Evolutionary conservation across 2,888 invertebrate genomes (phyloP).

Genomic region (Ophion ventricosus): DNA sequence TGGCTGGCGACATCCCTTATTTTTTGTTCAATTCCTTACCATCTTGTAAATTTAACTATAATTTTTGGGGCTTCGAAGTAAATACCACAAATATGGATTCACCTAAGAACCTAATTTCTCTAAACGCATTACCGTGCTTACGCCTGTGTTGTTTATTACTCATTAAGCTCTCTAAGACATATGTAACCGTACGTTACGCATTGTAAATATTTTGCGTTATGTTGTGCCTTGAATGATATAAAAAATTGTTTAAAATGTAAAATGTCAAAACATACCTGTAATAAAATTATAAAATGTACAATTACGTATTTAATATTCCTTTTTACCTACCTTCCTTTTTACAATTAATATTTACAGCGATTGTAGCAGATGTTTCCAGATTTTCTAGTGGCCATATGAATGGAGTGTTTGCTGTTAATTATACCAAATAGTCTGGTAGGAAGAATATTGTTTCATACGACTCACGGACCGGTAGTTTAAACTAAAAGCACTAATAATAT

Average conservation of each 20-base stretch:
- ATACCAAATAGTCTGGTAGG: neutral
- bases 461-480: neutral
- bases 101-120: conserved; percentile 12
- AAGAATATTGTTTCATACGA: neutral
- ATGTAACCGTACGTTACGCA: conserved; percentile 9
- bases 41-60: conserved; percentile 3
- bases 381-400: conserved; percentile 7
- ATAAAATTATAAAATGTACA: conserved; percentile 13
- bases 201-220: conserved; percentile 3
- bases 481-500: conserved; percentile 10
- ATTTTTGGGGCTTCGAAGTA: conserved; percentile 28
- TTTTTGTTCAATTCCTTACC: conserved; percentile 15
- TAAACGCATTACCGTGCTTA: conserved; percentile 20
- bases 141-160: conserved; percentile 9
- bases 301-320: conserved; percentile 2
- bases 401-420: conserved; percentile 2
- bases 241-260: conserved; percentile 3
- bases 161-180: neutral
- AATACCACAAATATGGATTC: conserved; percentile 16
- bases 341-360: conserved; percentile 8
- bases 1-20: conserved; percentile 19
- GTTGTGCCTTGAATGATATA: neutral
- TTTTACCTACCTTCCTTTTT: neutral
- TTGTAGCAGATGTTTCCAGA: neutral
- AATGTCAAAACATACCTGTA: neutral